phyloP scores from a whole-genome alignment of 2,113 vertebrate species.

The Microtus montanus region DNA sequence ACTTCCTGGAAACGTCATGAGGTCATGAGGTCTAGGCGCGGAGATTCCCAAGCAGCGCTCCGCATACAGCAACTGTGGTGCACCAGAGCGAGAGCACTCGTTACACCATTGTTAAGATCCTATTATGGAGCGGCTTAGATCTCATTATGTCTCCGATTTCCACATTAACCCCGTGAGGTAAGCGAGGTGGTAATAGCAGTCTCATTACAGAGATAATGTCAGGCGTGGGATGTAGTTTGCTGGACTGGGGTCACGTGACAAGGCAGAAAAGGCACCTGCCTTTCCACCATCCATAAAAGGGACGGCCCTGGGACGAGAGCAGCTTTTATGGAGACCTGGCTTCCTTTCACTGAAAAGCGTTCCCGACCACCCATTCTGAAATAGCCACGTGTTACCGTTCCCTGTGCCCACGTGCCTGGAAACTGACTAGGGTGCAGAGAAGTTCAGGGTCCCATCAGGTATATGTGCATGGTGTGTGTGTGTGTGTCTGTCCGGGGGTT shows the following conservation, averaged over 20 bases:
- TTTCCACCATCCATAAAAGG: background rate
- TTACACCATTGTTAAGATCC: background rate
- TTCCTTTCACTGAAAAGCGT: background rate
- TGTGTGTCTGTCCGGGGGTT: background rate
- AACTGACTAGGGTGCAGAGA: background rate
- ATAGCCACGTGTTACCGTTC: background rate
- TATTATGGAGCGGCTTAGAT: background rate
- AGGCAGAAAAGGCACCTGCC: background rate
- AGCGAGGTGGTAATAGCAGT: background rate
- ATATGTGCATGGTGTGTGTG: background rate
- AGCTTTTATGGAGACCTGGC: background rate
- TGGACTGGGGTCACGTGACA: background rate
- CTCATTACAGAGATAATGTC: conserved; percentile 39
- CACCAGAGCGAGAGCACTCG: background rate
- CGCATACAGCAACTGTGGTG: background rate
- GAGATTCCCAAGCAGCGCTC: background rate
- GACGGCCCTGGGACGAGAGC: background rate
- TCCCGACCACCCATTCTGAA: background rate
- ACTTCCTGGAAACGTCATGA: background rate
- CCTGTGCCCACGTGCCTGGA: background rate
- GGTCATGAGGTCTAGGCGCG: background rate
- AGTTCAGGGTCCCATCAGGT: background rate
- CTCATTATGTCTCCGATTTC: conserved; percentile 42
- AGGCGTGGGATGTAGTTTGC: background rate
- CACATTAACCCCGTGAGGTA: conserved; percentile 24